Conservation (phyloP, 2,113 vertebrate genomes). For the Microcebus ravelobensis region DNA sequence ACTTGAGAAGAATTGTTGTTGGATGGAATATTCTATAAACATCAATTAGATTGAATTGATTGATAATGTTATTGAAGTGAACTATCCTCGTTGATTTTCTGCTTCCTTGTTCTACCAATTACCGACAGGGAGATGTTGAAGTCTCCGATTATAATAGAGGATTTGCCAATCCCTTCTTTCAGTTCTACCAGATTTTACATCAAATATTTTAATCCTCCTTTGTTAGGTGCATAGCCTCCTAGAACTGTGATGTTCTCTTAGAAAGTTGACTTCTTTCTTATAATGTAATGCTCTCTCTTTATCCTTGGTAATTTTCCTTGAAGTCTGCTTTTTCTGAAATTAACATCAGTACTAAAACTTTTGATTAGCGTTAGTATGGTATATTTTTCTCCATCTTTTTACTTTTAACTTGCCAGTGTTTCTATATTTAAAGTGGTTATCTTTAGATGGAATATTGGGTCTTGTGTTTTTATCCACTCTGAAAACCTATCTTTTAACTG, state of each 20-base stretch:
- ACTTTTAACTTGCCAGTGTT: neutral
- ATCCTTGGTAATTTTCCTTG: neutral
- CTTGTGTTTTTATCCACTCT: neutral
- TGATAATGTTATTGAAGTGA: neutral
- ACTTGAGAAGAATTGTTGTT: neutral
- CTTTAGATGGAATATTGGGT: neutral
- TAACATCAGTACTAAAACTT: neutral
- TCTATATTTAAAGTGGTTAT: neutral
- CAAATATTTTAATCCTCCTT: neutral
- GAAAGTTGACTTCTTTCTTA: neutral
- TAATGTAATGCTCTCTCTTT: neutral
- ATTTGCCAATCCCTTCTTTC: neutral
- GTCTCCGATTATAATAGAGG: neutral
- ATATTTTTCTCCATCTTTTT: neutral
- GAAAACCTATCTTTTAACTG: neutral
- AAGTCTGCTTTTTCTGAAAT: neutral
- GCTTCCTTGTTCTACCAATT: neutral
- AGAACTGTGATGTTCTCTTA: neutral
- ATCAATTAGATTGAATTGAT: neutral
- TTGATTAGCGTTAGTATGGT: neutral
- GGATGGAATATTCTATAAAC: neutral
- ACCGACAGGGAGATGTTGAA: neutral
- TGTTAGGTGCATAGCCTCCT: neutral
- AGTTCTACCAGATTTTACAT: neutral
- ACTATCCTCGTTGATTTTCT: neutral